Evolutionary conservation across 2,113 vertebrate species (phyloP).

Genomic region (Neoarius graeffei): DNA sequence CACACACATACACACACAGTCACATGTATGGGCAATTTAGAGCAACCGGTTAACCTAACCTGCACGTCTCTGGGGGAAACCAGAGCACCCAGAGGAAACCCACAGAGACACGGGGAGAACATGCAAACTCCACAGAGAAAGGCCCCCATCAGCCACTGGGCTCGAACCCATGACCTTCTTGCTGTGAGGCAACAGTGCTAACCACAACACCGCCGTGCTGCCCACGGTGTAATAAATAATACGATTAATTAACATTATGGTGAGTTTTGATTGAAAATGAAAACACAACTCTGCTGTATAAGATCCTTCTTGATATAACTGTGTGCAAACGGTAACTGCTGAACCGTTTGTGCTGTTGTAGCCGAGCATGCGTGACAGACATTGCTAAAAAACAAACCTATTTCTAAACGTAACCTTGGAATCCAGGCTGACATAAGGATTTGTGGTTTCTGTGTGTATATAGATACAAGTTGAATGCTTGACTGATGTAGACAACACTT

Average conservation of each 20-base stretch:
- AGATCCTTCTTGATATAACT: not conserved
- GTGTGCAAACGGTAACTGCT: not conserved
- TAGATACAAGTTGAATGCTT: not conserved
- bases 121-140: no score
- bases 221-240: not conserved
- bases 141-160: no score
- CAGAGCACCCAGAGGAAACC: no score
- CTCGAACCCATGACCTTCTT: no score
- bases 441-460: not conserved
- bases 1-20: no score
- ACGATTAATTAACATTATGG: not conserved
- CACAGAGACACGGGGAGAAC: no score
- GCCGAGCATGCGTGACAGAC: not conserved
- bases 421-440: not conserved
- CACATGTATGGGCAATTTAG: no score
- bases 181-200: no score
- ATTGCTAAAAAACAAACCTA: not conserved
- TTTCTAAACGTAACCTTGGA: not conserved
- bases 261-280: not conserved
- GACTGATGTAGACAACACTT: not conserved
- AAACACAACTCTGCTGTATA: not conserved
- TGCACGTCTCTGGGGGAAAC: no score
- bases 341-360: not conserved
- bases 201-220: no score
- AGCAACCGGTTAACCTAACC: no score